These are phyloP conservation scores for Origma solitaria DNA, from an alignment of 2,113 vertebrate species.

Conservation along the genomic window DNA sequence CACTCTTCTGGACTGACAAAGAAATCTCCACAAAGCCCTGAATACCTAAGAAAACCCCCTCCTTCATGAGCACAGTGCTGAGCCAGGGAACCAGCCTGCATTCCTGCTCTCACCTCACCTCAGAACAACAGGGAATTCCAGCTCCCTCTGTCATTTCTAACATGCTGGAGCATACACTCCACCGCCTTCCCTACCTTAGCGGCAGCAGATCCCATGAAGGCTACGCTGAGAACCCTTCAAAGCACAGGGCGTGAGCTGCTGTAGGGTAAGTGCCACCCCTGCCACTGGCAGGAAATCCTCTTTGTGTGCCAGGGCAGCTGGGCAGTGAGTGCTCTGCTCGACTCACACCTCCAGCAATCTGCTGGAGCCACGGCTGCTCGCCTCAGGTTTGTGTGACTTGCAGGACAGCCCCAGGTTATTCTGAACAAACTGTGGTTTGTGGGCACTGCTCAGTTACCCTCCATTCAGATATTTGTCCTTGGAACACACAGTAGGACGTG, in stretches of 20 bases:
- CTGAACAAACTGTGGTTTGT: background rate
- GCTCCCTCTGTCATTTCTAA: background rate
- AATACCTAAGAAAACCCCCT: background rate
- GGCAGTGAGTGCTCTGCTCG: background rate
- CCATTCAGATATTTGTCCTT: background rate
- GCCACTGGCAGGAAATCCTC: no score
- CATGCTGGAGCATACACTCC: rapidly evolving
- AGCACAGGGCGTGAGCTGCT: background rate
- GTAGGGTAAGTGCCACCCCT: background rate
- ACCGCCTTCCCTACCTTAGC: background rate
- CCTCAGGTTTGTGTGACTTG: background rate
- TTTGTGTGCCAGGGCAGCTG: background rate
- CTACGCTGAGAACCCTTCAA: background rate
- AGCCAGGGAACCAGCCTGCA: background rate
- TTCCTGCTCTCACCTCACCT: background rate
- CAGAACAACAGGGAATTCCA: background rate
- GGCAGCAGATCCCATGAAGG: background rate
- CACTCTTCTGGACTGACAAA: background rate
- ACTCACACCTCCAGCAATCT: background rate
- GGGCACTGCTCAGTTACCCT: background rate
- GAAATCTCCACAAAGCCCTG: background rate
- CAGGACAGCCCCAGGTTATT: background rate
- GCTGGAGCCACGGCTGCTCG: background rate
- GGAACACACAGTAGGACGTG: background rate
- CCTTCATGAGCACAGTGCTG: rapidly evolving